A percentile compares a stretch with the other conserved stretches of the same genome.
Evolutionary conservation across 2,888 invertebrate species (phyloP).

Genomic region (Notodonta dromedarius): DNA sequence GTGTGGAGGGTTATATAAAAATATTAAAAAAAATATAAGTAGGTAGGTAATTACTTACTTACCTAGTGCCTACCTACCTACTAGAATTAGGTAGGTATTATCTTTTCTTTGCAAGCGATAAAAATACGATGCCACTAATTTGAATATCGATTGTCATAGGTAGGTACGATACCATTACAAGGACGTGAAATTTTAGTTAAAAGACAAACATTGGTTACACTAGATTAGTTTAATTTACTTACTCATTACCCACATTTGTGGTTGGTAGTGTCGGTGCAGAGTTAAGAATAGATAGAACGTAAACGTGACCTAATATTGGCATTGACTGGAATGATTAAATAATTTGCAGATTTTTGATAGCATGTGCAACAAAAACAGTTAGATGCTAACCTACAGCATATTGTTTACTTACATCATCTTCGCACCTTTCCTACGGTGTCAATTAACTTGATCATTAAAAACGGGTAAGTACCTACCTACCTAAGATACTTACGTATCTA

Average conservation of each 20-base stretch:
- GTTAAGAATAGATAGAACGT: too few relatives aligned
- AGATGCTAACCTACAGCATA: background rate
- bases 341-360: constrained; percentile 11
- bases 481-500: background rate
- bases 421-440: background rate
- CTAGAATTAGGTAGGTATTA: too few relatives aligned
- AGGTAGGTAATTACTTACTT: too few relatives aligned
- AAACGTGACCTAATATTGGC: too few relatives aligned
- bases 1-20: too few relatives aligned
- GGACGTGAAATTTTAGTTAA: constrained; percentile 15
- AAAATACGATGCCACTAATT: too few relatives aligned
- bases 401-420: background rate
- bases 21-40: too few relatives aligned
- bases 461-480: background rate
- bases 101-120: too few relatives aligned
- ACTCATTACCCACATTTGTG: constrained; percentile 10
- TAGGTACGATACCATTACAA: background rate
- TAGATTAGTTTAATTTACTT: constrained; percentile 17
- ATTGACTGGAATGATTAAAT: constrained; percentile 31
- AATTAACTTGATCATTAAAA: background rate
- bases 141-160: too few relatives aligned
- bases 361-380: background rate
- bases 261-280: too few relatives aligned
- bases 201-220: constrained; percentile 27
- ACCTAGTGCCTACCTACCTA: too few relatives aligned